Evolutionary conservation across 2,113 vertebrate species (phyloP).

Genomic region (Tonatia bakeri): DNA sequence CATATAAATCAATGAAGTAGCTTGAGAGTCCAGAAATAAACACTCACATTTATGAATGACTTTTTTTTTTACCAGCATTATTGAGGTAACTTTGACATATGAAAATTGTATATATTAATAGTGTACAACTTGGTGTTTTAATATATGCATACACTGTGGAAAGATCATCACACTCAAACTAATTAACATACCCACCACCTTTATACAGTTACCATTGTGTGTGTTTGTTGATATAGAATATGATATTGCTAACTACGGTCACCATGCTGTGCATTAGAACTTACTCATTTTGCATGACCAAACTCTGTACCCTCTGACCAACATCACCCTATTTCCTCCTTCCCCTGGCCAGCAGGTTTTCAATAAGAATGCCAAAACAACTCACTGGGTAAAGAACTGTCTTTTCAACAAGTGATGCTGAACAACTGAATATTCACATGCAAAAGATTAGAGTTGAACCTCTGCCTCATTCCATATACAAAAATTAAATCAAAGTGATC

Average conservation of each 20-base stretch:
- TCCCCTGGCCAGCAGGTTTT: background rate
- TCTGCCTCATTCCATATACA: background rate
- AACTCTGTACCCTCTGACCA: background rate
- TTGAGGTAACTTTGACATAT: background rate
- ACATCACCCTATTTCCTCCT: background rate
- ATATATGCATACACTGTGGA: background rate
- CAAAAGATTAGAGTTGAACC: background rate
- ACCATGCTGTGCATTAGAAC: background rate
- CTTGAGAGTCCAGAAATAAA: background rate
- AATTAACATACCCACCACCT: background rate
- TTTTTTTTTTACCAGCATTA: background rate
- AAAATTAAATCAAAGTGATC: constrained; percentile 18
- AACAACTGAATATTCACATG: background rate
- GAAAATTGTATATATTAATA: background rate
- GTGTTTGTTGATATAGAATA: background rate
- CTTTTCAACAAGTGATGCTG: background rate
- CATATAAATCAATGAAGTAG: background rate
- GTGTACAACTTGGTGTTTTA: background rate
- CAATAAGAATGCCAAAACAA: background rate
- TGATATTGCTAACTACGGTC: background rate
- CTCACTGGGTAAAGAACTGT: background rate
- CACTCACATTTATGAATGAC: background rate
- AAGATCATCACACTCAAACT: background rate
- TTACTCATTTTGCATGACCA: background rate
- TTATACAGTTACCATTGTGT: background rate